These are phyloP conservation scores for Cheumatopsyche charites DNA, from an alignment of 1,140 invertebrate genomes.

Conservation along the genomic window DNA sequence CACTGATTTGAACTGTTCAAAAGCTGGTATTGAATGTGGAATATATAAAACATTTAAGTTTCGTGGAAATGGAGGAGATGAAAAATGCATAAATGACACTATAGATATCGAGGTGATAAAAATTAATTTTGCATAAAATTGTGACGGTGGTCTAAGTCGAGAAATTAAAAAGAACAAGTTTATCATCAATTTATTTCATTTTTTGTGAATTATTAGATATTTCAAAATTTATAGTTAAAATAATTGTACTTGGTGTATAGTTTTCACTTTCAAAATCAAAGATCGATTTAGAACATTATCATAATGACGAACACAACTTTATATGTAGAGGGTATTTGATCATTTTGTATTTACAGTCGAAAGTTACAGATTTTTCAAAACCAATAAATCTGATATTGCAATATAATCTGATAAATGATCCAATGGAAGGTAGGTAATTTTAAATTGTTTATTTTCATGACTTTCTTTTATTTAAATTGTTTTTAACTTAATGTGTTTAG, in stretches of 20 bases:
- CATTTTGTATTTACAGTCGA: conserved; percentile 46
- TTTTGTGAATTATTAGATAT: too few species aligned
- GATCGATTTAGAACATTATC: too few species aligned
- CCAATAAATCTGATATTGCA: conserved; percentile 56
- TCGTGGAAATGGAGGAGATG: neutral
- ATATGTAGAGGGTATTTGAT: too few species aligned
- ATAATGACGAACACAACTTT: too few species aligned
- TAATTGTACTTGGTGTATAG: too few species aligned
- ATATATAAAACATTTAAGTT: conserved; percentile 24
- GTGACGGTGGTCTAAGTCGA: too few species aligned
- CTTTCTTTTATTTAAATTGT: conserved; percentile 4
- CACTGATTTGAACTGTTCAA: conserved; percentile 40
- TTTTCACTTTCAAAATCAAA: too few species aligned
- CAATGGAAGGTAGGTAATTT: conserved; percentile 38
- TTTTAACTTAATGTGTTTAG: conserved; percentile 40
- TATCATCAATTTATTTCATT: too few species aligned
- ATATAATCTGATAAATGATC: conserved; percentile 50
- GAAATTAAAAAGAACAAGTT: neutral
- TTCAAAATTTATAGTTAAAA: too few species aligned
- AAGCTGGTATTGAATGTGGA: conserved; percentile 36
- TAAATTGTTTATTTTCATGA: too few species aligned
- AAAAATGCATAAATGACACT: conserved; percentile 35
- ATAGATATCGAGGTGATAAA: conserved; percentile 37
- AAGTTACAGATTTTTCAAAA: conserved; percentile 54
- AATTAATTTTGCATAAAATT: too few species aligned